Conservation (phyloP, 1,140 invertebrate species). For the Pristionchus pacificus region DNA sequence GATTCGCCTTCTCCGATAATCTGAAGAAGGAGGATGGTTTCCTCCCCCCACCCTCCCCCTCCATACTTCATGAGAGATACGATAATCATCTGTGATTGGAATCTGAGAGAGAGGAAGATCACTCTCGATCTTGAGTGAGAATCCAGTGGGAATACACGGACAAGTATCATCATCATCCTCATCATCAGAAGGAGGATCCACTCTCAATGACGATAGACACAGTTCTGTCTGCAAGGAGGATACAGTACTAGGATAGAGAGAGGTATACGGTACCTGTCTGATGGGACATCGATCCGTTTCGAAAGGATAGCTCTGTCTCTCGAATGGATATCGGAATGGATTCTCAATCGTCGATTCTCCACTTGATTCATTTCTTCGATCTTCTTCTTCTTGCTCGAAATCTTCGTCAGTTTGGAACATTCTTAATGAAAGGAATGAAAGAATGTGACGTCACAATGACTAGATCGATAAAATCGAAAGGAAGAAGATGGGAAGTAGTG, state of each 20-base stretch:
- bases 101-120: background rate
- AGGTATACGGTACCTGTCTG: background rate
- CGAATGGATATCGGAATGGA: background rate
- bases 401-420: background rate
- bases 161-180: background rate
- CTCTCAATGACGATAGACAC: background rate
- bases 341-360: background rate
- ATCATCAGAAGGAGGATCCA: background rate
- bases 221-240: background rate
- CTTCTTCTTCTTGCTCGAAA: background rate
- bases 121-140: too few relatives aligned
- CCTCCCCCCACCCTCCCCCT: background rate
- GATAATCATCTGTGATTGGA: constrained; percentile 80
- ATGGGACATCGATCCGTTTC: background rate
- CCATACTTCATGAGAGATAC: constrained; percentile 73
- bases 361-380: background rate
- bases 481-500: too few relatives aligned
- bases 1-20: constrained; percentile 96
- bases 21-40: constrained; percentile 18
- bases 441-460: too few relatives aligned
- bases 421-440: too few relatives aligned
- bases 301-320: too few relatives aligned
- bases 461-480: too few relatives aligned
- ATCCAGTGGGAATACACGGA: background rate
- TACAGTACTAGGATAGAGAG: background rate